These are phyloP conservation scores for Dallia pectoralis DNA, from an alignment of 2,797 vertebrate species.

Conservation along the genomic window DNA sequence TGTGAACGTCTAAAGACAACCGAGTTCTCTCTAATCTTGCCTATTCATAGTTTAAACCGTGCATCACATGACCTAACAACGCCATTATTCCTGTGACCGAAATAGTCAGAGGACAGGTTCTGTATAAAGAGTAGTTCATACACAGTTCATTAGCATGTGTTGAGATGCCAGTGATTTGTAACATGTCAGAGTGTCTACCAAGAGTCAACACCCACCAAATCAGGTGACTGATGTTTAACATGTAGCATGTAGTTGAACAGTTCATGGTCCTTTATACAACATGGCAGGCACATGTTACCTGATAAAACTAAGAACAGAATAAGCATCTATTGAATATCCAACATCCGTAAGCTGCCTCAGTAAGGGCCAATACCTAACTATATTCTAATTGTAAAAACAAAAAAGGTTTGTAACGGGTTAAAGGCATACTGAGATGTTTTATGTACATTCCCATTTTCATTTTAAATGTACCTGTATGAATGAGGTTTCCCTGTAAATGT, in stretches of 20 bases:
- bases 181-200: background rate
- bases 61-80: conserved; percentile 14
- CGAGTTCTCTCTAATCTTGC: conserved; percentile 11
- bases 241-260: background rate
- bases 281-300: background rate
- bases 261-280: too few species aligned
- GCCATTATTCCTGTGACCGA: conserved; percentile 3
- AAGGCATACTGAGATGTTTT: too few species aligned
- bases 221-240: background rate
- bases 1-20: background rate
- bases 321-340: background rate
- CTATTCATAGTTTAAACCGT: conserved; percentile 13
- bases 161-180: background rate
- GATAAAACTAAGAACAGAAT: background rate
- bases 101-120: background rate
- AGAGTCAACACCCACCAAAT: background rate
- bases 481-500: too few species aligned
- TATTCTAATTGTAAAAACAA: too few species aligned
- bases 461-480: too few species aligned
- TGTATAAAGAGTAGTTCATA: conserved; percentile 8
- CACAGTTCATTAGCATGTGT: conserved; percentile 12
- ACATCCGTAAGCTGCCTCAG: background rate
- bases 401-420: too few species aligned
- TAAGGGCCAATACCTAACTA: too few species aligned
- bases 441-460: too few species aligned